Evolutionary conservation across 2,888 invertebrate genomes (phyloP).

Genomic region (Myathropa florea): DNA sequence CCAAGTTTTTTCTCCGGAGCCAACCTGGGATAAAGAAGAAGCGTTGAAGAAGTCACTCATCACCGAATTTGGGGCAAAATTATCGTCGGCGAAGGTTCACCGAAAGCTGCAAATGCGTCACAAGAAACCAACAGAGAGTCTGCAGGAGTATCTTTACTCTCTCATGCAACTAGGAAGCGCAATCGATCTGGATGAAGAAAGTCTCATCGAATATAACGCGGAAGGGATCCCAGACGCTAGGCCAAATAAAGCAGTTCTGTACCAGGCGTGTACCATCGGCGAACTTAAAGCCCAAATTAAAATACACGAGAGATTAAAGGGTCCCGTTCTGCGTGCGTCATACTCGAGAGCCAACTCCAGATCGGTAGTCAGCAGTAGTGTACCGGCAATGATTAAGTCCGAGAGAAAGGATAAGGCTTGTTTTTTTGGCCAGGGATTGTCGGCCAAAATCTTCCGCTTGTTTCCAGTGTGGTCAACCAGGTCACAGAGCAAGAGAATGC

Average conservation of each 20-base stretch:
- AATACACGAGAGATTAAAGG: conserved; percentile 43
- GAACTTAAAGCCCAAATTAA: conserved; percentile 36
- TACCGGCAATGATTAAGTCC: background rate
- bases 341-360: background rate
- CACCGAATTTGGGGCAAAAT: no score
- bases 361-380: background rate
- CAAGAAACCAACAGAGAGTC: background rate
- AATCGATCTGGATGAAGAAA: conserved; percentile 20
- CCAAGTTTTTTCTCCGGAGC: no score
- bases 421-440: background rate
- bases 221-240: conserved; percentile 44
- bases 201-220: conserved; percentile 56
- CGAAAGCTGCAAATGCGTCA: background rate
- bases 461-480: background rate
- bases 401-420: background rate
- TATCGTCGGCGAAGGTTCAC: background rate
- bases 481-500: background rate
- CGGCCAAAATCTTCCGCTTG: background rate
- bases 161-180: conserved; percentile 50
- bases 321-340: background rate
- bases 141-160: conserved; percentile 47
- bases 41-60: no score
- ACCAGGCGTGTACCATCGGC: conserved; percentile 17
- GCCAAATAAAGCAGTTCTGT: conserved; percentile 43
- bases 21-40: no score